A percentile compares a stretch with the other conserved stretches of the same genome.
Conservation (phyloP, 2,113 vertebrate genomes). For the Tauraco erythrolophus region DNA sequence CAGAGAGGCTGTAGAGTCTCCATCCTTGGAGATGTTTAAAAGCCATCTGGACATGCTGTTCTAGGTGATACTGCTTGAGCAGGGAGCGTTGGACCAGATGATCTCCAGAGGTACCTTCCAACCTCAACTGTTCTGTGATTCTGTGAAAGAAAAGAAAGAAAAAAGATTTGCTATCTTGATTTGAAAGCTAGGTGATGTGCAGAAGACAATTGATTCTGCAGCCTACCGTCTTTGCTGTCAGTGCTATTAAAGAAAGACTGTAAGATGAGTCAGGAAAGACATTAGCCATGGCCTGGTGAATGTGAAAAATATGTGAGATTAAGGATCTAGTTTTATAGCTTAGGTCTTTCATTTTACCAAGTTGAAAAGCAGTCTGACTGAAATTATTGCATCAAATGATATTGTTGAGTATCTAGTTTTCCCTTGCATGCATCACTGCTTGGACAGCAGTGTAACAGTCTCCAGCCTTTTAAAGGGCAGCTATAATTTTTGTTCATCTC, state of each 20-base stretch:
- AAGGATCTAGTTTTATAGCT: not conserved
- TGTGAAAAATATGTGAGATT: not conserved
- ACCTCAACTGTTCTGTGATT: not conserved
- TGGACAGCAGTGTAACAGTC: not conserved
- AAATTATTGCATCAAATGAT: not conserved
- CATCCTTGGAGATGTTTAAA: not conserved
- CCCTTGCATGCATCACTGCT: not conserved
- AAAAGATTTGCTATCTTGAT: not conserved
- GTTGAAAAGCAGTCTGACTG: not conserved
- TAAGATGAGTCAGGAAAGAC: not conserved
- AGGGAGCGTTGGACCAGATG: not conserved
- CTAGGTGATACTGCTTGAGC: not conserved
- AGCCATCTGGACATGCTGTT: not conserved
- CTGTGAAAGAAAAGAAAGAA: not conserved
- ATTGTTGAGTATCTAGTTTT: not conserved
- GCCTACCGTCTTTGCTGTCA: not conserved
- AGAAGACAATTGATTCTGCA: not conserved
- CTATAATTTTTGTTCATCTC: not conserved
- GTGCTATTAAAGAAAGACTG: not conserved
- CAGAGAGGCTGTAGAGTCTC: not conserved
- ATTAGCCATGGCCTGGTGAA: not conserved
- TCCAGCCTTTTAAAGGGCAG: not conserved
- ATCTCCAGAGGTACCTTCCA: not conserved
- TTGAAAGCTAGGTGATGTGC: not conserved
- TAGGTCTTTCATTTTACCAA: not conserved